These are phyloP conservation scores for Xiphydria camelus DNA, from an alignment of 2,888 invertebrate species.

Conservation along the genomic window DNA sequence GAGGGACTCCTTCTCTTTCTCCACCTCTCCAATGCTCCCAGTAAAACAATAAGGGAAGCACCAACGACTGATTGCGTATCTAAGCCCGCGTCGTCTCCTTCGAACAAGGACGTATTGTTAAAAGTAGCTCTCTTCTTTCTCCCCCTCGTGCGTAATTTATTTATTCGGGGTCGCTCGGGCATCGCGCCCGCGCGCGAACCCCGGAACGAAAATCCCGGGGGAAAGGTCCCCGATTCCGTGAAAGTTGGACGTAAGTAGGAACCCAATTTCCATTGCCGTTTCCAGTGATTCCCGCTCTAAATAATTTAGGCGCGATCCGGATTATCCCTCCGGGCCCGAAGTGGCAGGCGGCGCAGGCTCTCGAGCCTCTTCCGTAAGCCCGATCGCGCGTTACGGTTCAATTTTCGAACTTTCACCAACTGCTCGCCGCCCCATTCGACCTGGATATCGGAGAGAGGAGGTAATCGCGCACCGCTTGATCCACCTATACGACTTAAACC, in stretches of 20 bases:
- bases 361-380: background rate
- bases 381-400: background rate
- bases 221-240: background rate
- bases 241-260: background rate
- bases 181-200: background rate
- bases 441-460: too few species aligned
- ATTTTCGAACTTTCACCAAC: background rate
- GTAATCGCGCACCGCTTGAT: too few species aligned
- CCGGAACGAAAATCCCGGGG: background rate
- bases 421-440: too few species aligned
- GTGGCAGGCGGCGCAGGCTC: too few species aligned
- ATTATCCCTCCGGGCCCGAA: too few species aligned
- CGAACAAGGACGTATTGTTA: background rate
- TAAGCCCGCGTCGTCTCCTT: background rate
- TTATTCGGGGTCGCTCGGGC: background rate
- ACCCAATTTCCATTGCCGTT: background rate
- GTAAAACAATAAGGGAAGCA: background rate
- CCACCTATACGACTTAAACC: too few species aligned
- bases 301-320: background rate
- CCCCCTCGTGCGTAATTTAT: constrained; percentile 1
- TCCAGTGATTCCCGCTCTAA: background rate
- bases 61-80: background rate
- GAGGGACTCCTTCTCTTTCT: too few species aligned
- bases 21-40: too few species aligned
- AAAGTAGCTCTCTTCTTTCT: background rate